A percentile compares a stretch with the other conserved stretches of the same genome.
Conservation (phyloP, 2,113 vertebrate species). For the Ceyx cyanopectus region DNA sequence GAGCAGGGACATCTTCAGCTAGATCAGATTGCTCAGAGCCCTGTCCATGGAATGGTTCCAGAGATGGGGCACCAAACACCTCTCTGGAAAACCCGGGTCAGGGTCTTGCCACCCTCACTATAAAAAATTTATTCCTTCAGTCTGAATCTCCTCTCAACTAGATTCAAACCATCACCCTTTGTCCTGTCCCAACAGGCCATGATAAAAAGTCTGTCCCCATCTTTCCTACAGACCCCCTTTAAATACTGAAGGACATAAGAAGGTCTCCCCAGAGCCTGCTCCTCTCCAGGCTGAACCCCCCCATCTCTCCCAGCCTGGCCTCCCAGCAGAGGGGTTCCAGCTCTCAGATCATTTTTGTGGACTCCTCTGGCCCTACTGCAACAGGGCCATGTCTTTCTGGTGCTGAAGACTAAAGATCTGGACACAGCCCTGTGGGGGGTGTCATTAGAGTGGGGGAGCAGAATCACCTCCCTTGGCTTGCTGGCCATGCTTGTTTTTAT, state of each 20-base stretch:
- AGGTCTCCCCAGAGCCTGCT: not conserved
- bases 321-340: not conserved
- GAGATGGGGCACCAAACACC: not conserved
- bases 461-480: not conserved
- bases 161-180: not conserved
- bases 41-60: rapidly evolving
- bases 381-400: not conserved
- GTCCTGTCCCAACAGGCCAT: not conserved
- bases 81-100: not conserved
- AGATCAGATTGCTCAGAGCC: rapidly evolving
- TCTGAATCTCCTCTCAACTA: not conserved
- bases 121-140: not conserved
- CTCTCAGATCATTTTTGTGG: not conserved
- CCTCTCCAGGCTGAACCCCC: not conserved
- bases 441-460: rapidly evolving
- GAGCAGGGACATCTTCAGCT: not conserved
- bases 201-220: not conserved
- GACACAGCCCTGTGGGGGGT: rapidly evolving
- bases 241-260: rapidly evolving
- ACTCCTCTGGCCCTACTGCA: not conserved
- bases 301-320: not conserved
- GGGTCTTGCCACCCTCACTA: rapidly evolving
- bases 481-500: not conserved
- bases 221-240: not conserved
- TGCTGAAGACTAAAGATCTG: not conserved